Conservation (phyloP, 1,140 invertebrate genomes). For the Ridgeia piscesae region DNA sequence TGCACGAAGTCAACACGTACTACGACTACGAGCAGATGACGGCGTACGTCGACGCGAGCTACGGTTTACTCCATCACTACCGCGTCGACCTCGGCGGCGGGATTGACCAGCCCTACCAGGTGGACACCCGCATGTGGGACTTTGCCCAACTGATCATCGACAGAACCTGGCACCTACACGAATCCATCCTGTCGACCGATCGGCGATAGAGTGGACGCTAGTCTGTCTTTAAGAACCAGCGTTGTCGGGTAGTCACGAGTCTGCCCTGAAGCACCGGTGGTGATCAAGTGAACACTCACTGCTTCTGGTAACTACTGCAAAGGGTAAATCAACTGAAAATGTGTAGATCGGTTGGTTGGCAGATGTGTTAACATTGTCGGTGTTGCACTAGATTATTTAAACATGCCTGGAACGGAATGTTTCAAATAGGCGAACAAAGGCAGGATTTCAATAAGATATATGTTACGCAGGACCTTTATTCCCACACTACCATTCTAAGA, state of each 20-base stretch:
- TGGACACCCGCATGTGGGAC: background rate
- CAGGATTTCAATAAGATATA: background rate
- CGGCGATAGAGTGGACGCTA: background rate
- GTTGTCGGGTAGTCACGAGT: no score
- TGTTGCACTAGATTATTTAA: background rate
- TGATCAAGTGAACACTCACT: background rate
- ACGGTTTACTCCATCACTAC: slow-evolving; percentile 26
- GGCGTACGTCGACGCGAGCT: background rate
- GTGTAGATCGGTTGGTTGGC: background rate
- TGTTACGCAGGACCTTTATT: background rate
- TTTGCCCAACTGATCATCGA: background rate
- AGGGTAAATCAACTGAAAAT: background rate
- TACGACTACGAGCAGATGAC: background rate
- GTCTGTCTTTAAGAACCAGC: background rate
- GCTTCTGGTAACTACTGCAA: background rate
- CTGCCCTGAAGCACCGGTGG: no score
- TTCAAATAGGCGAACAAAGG: background rate
- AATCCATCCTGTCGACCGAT: background rate
- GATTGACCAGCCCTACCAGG: background rate
- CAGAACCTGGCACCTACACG: background rate
- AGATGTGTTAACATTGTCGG: no score
- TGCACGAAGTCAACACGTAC: slow-evolving; percentile 23
- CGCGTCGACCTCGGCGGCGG: background rate
- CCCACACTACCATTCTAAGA: background rate
- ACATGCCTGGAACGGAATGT: background rate